A percentile compares a stretch with the other conserved stretches of the same genome.
phyloP scores from a whole-genome alignment of 92 coral and sea anemone genomes.

The Plumapathes pennacea region DNA sequence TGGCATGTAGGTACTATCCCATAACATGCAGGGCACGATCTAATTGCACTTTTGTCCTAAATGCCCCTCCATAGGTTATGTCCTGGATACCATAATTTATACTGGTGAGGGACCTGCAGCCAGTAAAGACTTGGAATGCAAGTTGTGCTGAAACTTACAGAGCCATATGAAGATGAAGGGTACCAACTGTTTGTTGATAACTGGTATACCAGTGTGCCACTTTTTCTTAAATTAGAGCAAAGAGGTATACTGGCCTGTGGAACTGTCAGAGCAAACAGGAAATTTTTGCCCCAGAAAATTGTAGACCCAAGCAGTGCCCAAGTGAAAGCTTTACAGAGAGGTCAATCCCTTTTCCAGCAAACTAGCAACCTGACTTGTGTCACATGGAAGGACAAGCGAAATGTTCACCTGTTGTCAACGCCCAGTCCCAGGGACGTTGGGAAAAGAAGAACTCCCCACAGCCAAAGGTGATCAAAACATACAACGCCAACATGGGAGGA shows the following conservation, averaged over 20 bases:
- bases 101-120: constrained; percentile 33
- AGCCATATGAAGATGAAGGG: constrained; percentile 32
- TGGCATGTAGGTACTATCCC: no score
- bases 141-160: constrained; percentile 14
- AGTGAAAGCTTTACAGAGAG: constrained; percentile 21
- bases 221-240: constrained; percentile 29
- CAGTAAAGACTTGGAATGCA: constrained; percentile 24
- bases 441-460: constrained; percentile 16
- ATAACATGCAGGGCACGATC: no score
- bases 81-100: constrained; percentile 12
- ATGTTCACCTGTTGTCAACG: constrained; percentile 27
- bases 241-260: constrained; percentile 51
- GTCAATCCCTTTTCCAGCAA: constrained; percentile 31
- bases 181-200: constrained; percentile 47
- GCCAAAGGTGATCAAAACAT: constrained; percentile 12
- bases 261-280: constrained; percentile 28
- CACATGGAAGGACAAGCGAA: constrained; percentile 35
- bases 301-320: neutral
- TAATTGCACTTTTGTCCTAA: no score
- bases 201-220: constrained; percentile 45
- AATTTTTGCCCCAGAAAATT: constrained; percentile 22
- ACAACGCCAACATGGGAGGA: constrained; percentile 33
- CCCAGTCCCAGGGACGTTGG: constrained; percentile 15
- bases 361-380: constrained; percentile 7
- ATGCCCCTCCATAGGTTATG: no score